phyloP scores from a whole-genome alignment of 2,113 vertebrate species.

The Mobula hypostoma region DNA sequence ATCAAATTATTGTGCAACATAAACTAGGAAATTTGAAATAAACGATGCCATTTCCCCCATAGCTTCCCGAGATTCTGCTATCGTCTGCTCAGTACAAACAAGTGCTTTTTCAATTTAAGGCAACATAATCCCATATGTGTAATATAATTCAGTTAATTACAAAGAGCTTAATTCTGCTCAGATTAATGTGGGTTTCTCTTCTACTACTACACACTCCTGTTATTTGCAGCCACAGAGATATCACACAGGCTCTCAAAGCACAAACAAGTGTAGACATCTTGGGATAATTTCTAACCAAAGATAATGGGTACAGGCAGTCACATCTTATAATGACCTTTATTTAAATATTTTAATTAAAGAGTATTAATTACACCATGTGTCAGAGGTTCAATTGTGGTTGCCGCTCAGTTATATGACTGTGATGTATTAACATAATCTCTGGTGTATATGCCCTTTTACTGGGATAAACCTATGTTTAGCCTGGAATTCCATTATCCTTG shows the following conservation, averaged over 20 bases:
- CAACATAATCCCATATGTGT: constrained; percentile 25
- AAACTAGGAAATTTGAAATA: not conserved
- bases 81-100: constrained; percentile 1
- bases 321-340: constrained; percentile 34
- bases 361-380: constrained; percentile 6
- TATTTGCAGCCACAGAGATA: constrained; percentile 33
- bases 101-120: not conserved
- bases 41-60: not conserved
- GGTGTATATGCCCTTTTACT: not conserved
- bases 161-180: constrained; percentile 34
- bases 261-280: constrained; percentile 30
- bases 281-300: constrained; percentile 37
- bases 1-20: not conserved
- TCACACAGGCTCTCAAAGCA: constrained; percentile 31
- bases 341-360: constrained; percentile 37
- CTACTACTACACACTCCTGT: constrained; percentile 28
- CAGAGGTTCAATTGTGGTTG: not conserved
- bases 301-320: constrained; percentile 5
- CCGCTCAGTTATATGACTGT: not conserved
- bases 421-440: constrained; percentile 9
- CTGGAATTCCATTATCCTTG: not conserved
- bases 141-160: constrained; percentile 32
- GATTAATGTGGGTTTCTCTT: constrained; percentile 29
- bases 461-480: constrained; percentile 22
- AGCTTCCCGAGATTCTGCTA: not conserved